Evolutionary conservation across 2,113 vertebrate genomes (phyloP), one percentile per base, ranked within the genome.

Genomic region (Centrocercus urophasianus): DNA sequence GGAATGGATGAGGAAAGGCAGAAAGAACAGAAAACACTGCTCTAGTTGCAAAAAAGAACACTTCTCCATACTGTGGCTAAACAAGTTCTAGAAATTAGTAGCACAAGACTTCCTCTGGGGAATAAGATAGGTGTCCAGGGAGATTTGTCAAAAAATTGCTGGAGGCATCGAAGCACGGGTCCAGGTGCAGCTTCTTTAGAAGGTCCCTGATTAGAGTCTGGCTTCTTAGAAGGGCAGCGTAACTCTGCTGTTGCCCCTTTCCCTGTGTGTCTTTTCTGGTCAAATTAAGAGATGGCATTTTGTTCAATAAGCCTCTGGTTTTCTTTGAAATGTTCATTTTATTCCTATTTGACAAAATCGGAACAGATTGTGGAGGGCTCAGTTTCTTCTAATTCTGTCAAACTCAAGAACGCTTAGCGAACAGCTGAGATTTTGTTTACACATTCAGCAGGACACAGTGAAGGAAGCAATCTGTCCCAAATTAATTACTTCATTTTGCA

Each of bases 401-500:
- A 93, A 89, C 64, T 86, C 90, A 43, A 42, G 85, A 96, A 91
- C 9, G 20, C 77, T 94, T 85, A 61, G 18, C 1, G 85, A 97
- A 95, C 66, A 97, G 93, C 56, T 19, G 43, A 86, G 86, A 79
- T 94, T 94, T 97, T 97, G 96, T 96, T 97, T 97, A 95, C 85
- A 88, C 60, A 80, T 96, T 76, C 95, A 94, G 93, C 81, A 96
- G 95, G 93, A 74, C 92, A 93, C 56, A 76, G 63, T 52, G 93
- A 97, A 94, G 91, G 94, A 95, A 97, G 91, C 74, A 92, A 96
- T 97, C 95, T 95, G 87, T 95, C 89, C 69, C 89, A 92, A 86
- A 97, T 93, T 96, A 97, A 97, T 97, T 87, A 95, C 94, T 97
- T 95, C 84, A 72, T 85, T 95, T 93, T 74, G 43, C 90, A 77